Evolutionary conservation across 2,113 vertebrate genomes (phyloP).

Genomic region (Prionailurus viverrinus): DNA sequence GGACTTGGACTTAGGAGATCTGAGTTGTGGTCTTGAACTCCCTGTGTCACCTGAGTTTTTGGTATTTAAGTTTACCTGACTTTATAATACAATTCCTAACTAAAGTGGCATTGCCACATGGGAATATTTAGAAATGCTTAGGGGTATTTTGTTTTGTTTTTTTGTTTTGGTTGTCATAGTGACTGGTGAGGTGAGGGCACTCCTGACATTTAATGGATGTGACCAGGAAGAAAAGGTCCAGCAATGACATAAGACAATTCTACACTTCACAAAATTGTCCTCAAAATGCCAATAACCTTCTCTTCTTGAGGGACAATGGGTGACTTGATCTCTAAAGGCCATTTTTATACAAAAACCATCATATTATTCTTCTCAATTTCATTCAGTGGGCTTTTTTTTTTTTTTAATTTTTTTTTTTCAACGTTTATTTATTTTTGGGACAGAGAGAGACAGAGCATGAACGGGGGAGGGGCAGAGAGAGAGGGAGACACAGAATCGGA

Average conservation of each 20-base stretch:
- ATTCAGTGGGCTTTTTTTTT: background rate
- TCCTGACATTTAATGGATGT: background rate
- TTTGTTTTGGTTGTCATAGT: background rate
- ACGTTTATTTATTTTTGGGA: too few species aligned
- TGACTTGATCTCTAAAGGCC: background rate
- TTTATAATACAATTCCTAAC: background rate
- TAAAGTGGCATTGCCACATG: background rate
- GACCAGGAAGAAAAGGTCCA: background rate
- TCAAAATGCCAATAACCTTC: background rate
- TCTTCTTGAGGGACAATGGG: background rate
- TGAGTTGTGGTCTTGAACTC: background rate
- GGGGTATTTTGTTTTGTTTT: background rate
- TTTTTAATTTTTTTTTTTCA: too few species aligned
- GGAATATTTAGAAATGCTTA: background rate
- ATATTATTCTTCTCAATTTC: background rate
- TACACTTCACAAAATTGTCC: background rate
- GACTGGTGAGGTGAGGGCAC: background rate
- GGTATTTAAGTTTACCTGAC: background rate
- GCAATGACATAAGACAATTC: background rate
- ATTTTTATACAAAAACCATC: background rate
- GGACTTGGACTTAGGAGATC: background rate
- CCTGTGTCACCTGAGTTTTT: background rate
- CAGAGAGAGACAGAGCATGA: too few species aligned
- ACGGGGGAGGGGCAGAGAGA: too few species aligned
- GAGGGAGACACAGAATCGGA: too few species aligned